Percentiles rank a stretch among this genome's conserved stretches.
Conservation (phyloP, 2,888 invertebrate genomes). For the Acleris emargana region DNA sequence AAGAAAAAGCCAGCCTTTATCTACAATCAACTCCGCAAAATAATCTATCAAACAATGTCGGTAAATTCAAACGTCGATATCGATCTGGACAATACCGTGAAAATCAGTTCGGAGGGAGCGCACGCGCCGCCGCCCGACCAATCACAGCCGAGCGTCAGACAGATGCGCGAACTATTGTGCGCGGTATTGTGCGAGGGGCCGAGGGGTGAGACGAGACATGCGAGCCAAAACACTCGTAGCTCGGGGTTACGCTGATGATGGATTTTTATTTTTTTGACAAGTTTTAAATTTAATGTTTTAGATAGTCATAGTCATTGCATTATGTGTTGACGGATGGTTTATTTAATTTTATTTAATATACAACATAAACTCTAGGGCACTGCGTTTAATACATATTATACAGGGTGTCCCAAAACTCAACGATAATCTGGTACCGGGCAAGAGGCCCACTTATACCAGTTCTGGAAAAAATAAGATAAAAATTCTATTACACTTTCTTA, state of each 20-base stretch:
- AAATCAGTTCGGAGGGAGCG: constrained; percentile 77
- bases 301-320: too few relatives aligned
- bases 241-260: background rate
- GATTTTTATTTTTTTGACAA: constrained; percentile 1
- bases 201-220: constrained; percentile 59
- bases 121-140: constrained; percentile 55
- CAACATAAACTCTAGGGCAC: too few relatives aligned
- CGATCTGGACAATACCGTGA: constrained; percentile 69
- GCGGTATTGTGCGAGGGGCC: constrained; percentile 60
- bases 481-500: too few relatives aligned
- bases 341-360: too few relatives aligned
- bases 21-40: constrained; percentile 13
- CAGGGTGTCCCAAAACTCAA: too few relatives aligned
- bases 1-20: background rate
- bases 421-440: too few relatives aligned
- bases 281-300: background rate
- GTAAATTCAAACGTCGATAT: constrained; percentile 69
- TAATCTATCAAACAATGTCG: constrained; percentile 46
- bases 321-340: too few relatives aligned
- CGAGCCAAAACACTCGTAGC: constrained; percentile 47
- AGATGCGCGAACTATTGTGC: constrained; percentile 78
- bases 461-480: too few relatives aligned
- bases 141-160: constrained; percentile 57
- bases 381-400: too few relatives aligned
- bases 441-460: too few relatives aligned